Evolutionary conservation across 2,797 vertebrate species (phyloP), one percentile per base, ranked within the genome.

Genomic region (Sebastes aleutianus): DNA sequence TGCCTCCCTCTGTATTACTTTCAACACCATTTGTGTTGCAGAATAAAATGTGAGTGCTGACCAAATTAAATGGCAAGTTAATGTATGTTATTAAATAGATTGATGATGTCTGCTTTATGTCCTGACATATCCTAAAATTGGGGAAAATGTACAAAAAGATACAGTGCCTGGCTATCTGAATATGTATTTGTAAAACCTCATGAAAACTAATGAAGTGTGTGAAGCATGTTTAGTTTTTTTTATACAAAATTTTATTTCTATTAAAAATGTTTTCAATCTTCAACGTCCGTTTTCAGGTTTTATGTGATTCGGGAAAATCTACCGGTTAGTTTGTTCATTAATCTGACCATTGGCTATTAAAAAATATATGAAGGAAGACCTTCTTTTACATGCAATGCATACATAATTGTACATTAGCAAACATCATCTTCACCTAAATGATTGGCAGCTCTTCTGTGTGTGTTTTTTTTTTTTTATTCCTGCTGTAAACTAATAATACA

Each of bases 161-260:
- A 92, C 96, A 98, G 98, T 98, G 98, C 97, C 98, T 98, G 98
- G 96, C 96, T 97, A 97, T 97, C 94, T 96, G 96, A 94, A 93
- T 97, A 97, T 96, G 96, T 96, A 95, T 96, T 97, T 96, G 93
- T 96, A 94, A 95, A 95, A 95, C 82, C 96, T 95, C 93, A 96
- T 93, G 93, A 93, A 94, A 95, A 92, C 91, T 95, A 92, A 93
- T 89, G 87, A 94, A 94, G 96, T 96, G 97, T 98, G 97, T 99
- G 96, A 96, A 96, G 98, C 98, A 99, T 99, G 98, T 97, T 96
- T 95, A 96, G 84, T 85, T 94, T 95, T 97, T 98, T 98, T 97
- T 97, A 97, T 98, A 99, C 96, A 83, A 95, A 95, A 95, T 88
- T 90, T 97, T 95, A 97, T 99, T 99, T 99, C 96, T 98, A 99